Conservation (phyloP, 2,888 invertebrate genomes). For the Philaethria dido region DNA sequence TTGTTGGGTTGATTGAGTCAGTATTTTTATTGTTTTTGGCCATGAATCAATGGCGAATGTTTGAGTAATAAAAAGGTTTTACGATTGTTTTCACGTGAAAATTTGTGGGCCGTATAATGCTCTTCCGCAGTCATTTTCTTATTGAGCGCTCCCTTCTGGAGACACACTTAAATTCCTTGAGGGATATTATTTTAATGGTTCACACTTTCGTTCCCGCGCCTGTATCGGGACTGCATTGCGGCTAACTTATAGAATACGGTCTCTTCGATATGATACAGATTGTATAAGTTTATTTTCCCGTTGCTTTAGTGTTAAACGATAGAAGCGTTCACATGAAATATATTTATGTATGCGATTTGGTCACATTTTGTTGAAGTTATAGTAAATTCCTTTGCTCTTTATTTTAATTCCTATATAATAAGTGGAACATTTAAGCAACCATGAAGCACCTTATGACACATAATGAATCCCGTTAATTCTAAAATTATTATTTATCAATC, state of each 20-base stretch:
- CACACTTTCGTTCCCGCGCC: conserved; percentile 32
- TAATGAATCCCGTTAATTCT: too few relatives aligned
- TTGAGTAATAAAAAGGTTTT: conserved; percentile 80
- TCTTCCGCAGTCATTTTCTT: conserved; percentile 72
- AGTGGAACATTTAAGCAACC: too few relatives aligned
- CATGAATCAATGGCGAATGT: conserved; percentile 83
- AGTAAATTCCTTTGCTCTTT: too few relatives aligned
- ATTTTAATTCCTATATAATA: too few relatives aligned
- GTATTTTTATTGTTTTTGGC: conserved; percentile 82
- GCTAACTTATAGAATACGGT: conserved; percentile 28
- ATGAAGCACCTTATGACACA: too few relatives aligned
- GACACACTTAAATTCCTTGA: conserved; percentile 64
- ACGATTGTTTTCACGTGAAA: conserved; percentile 82
- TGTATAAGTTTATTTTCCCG: not conserved
- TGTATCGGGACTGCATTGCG: conserved; percentile 27
- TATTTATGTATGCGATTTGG: not conserved
- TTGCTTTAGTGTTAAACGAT: conserved; percentile 10
- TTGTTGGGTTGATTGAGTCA: conserved; percentile 81
- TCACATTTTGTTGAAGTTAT: too few relatives aligned
- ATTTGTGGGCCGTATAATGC: conserved; percentile 81
- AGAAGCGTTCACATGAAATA: not conserved
- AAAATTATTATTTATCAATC: too few relatives aligned
- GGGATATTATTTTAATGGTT: conserved; percentile 54
- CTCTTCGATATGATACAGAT: not conserved
- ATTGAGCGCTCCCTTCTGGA: conserved; percentile 62